Evolutionary conservation across 2,888 invertebrate genomes (phyloP), one percentile per base, ranked within the genome.

Genomic region (Diarsia brunnea): DNA sequence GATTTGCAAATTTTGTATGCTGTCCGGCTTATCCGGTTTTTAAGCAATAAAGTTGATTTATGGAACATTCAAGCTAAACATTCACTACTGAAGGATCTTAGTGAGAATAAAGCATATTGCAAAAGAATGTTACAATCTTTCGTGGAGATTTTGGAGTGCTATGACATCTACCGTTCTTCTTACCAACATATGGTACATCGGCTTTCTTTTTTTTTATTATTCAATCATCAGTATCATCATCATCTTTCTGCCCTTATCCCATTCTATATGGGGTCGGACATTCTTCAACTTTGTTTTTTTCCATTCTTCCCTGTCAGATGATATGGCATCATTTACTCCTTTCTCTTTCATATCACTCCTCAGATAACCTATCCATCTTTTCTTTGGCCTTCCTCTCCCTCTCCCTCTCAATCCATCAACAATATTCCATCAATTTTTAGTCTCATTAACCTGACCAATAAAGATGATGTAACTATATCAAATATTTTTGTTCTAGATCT

Each of bases 31-130:
- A n/a, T 84, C 2, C 47, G 63, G 1, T 0, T 81, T 1, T 60
- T 84, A 21, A 63, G 21, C 11, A 38, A 55, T 69, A 84, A 81
- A 73, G 58, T 84, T 5, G 21, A 61, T 14, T n/a, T 84, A 43
- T 82, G 85, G 85, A 79, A 72, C 12, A 68, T 24, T 51, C 19
- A 51, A 53, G 55, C 45, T 38, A 43, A 53, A 14, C 1, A 14
- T 21, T 24, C 67, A 5, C 19, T 27, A n/a, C 47, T n/a, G 3
- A 64, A 45, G 11, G 16, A 69, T 11, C 12, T 2, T 12, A 27
- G 10, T 14, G 31, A 69, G 0, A 24, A 24, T 1, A 12, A 47
- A 45, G 5, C 1, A 8, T 14, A 60, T 38, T 60, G 65, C 14
- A 60, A 45, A 21, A 72, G 0, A 27, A 60, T 81, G 78, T 78